A percentile compares a stretch with the other conserved stretches of the same genome.
Conservation (phyloP, 2,797 vertebrate genomes). For the Muscicapa comitata region DNA sequence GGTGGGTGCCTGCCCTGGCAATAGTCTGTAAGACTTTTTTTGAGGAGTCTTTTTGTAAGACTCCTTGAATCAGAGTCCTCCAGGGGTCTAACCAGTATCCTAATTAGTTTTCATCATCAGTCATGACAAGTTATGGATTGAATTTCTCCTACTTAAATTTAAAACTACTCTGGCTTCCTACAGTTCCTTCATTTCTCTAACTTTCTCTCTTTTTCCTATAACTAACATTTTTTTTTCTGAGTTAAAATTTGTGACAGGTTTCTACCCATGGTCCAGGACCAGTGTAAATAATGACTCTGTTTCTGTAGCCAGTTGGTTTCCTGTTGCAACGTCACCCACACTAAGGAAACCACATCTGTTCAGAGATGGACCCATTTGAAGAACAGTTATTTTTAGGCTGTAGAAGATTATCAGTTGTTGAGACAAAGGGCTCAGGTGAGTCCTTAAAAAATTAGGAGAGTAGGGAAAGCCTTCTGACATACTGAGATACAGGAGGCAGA, state of each 20-base stretch:
- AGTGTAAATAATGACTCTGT: not conserved
- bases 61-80: not conserved
- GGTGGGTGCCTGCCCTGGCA: not conserved
- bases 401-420: not conserved
- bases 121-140: not conserved
- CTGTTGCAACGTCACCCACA: not conserved
- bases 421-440: not conserved
- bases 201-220: not conserved
- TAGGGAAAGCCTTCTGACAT: not conserved
- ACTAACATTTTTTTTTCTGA: not conserved
- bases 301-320: slow-evolving; percentile 1
- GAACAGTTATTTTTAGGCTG: not conserved
- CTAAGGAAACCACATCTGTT: not conserved
- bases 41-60: not conserved
- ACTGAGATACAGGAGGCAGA: not conserved
- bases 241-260: not conserved
- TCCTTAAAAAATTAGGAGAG: not conserved
- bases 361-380: not conserved
- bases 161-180: not conserved
- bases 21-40: not conserved
- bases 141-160: not conserved
- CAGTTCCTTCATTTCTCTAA: not conserved
- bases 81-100: not conserved
- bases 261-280: not conserved
- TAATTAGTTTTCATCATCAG: not conserved